Evolutionary conservation across 2,113 vertebrate species (phyloP).

Genomic region (Cavia porcellus): DNA sequence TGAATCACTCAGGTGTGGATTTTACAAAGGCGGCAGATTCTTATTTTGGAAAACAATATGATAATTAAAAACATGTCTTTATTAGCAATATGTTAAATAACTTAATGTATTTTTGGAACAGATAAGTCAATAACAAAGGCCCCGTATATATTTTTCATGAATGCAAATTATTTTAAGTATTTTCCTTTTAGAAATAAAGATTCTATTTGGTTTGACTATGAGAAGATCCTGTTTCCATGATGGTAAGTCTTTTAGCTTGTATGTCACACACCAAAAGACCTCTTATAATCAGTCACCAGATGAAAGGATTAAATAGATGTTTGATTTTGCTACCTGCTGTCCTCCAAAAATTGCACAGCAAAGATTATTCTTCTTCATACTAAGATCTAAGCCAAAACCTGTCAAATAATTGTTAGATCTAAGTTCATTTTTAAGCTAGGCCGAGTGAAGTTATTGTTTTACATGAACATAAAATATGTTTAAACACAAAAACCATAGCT

Average conservation of each 20-base stretch:
- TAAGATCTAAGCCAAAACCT: not conserved
- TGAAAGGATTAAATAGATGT: not conserved
- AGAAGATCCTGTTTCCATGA: not conserved
- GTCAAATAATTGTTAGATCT: not conserved
- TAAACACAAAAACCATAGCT: not conserved
- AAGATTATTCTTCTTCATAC: constrained; percentile 31
- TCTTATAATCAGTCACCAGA: not conserved
- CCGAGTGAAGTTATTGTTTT: constrained; percentile 25
- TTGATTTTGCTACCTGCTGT: not conserved
- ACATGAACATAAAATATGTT: constrained; percentile 25
- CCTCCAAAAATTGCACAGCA: not conserved
- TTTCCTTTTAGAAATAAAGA: not conserved
- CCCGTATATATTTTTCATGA: not conserved
- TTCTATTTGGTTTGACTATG: not conserved
- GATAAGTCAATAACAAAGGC: not conserved
- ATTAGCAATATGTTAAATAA: not conserved
- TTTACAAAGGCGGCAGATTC: not conserved
- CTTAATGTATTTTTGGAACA: not conserved
- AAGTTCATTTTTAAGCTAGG: constrained; percentile 48
- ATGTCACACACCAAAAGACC: not conserved
- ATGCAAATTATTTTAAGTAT: not conserved
- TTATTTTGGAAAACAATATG: not conserved
- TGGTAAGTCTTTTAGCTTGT: not conserved
- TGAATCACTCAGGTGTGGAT: not conserved
- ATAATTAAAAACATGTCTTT: not conserved